Evolutionary conservation across 2,113 vertebrate genomes (phyloP).

Genomic region (Origma solitaria): DNA sequence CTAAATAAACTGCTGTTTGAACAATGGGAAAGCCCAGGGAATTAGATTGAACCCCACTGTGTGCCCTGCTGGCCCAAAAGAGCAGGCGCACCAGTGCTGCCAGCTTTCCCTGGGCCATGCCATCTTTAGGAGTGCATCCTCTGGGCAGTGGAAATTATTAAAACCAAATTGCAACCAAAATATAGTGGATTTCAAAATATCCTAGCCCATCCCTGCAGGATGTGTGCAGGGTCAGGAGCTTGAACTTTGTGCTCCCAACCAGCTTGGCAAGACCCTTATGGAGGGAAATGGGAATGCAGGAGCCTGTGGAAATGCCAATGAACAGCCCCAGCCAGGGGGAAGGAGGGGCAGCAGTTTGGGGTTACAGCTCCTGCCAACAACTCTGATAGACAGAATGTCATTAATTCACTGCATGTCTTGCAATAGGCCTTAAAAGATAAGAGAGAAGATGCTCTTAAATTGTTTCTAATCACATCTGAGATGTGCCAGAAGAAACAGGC

Average conservation of each 20-base stretch:
- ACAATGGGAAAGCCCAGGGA: background rate
- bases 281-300: background rate
- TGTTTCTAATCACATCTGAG: background rate
- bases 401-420: background rate
- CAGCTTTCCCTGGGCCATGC: background rate
- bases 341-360: background rate
- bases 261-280: background rate
- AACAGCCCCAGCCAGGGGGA: background rate
- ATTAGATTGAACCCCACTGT: background rate
- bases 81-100: accelerated
- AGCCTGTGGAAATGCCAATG: background rate
- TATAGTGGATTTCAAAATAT: background rate
- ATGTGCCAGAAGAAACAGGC: background rate
- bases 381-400: background rate
- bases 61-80: background rate
- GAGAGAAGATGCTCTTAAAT: background rate
- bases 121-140: background rate
- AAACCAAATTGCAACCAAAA: background rate
- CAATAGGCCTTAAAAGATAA: background rate
- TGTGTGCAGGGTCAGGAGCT: background rate
- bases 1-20: background rate
- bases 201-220: background rate
- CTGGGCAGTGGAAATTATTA: background rate
- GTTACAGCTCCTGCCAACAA: background rate
- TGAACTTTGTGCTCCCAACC: background rate